A percentile compares a stretch with the other conserved stretches of the same genome.
Conservation (phyloP, 2,113 vertebrate genomes). For the Pteruthius melanotis region DNA sequence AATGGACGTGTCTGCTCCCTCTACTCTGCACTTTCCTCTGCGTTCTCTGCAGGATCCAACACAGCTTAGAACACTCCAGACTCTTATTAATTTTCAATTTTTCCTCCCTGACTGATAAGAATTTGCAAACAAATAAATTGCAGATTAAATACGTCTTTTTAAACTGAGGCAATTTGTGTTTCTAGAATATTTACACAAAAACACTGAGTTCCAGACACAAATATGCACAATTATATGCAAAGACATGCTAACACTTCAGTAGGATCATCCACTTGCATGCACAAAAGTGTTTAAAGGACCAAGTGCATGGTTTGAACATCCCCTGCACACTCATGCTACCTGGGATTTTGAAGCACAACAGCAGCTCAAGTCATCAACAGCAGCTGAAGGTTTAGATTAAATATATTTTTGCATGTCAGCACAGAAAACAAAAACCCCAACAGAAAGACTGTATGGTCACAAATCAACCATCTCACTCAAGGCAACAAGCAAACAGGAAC, state of each 20-base stretch:
- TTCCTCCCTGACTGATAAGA: neutral
- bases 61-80: neutral
- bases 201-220: neutral
- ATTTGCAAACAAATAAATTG: neutral
- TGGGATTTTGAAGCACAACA: neutral
- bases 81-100: accelerated
- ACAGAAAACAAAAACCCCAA: neutral
- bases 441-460: neutral
- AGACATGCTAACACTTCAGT: neutral
- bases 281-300: neutral
- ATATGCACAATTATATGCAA: neutral
- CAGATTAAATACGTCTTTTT: neutral
- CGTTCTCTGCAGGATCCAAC: neutral
- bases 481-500: neutral
- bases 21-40: neutral
- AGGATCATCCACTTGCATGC: neutral
- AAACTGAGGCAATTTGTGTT: neutral
- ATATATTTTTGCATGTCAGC: neutral
- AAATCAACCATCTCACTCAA: neutral
- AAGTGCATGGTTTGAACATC: neutral
- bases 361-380: neutral
- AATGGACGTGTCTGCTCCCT: neutral
- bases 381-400: neutral
- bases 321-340: neutral
- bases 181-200: neutral